phyloP scores from a whole-genome alignment of 2,888 invertebrate genomes.

The Caenorhabditis sp. region DNA sequence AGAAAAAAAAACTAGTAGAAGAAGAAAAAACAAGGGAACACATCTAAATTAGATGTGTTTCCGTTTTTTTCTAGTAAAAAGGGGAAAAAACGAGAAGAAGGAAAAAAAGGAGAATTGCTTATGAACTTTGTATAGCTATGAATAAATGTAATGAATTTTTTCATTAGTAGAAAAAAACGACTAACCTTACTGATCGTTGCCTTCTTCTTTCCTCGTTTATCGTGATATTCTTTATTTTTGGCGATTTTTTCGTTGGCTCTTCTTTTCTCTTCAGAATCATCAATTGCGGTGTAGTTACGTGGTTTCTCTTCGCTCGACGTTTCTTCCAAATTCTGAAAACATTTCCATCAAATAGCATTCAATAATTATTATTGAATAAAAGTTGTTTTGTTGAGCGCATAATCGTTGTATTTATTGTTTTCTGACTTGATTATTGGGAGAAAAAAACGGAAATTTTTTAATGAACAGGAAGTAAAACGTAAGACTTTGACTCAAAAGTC shows the following conservation, averaged over 20 bases:
- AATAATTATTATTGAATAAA: neutral
- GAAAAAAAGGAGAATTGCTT: neutral
- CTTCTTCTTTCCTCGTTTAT: constrained; percentile 42
- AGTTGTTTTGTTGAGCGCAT: neutral
- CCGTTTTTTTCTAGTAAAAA: neutral
- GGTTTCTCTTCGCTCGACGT: neutral
- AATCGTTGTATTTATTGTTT: neutral
- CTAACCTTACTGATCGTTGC: constrained; percentile 45
- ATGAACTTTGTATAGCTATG: neutral
- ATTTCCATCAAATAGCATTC: neutral
- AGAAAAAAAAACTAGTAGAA: no score
- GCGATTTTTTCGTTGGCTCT: constrained; percentile 36
- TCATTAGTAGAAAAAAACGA: neutral
- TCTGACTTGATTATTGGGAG: no score
- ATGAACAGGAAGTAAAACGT: no score
- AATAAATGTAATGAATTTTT: neutral
- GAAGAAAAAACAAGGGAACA: neutral
- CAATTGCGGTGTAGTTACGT: constrained; percentile 26
- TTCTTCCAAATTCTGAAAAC: neutral
- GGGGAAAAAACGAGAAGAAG: neutral
- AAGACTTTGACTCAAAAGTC: no score
- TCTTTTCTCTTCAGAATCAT: constrained; percentile 39
- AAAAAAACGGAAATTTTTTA: no score
- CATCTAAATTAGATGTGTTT: neutral
- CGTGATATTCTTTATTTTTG: constrained; percentile 28